phyloP scores from a whole-genome alignment of 1,140 invertebrate genomes.

The Chrysopa pallens region DNA sequence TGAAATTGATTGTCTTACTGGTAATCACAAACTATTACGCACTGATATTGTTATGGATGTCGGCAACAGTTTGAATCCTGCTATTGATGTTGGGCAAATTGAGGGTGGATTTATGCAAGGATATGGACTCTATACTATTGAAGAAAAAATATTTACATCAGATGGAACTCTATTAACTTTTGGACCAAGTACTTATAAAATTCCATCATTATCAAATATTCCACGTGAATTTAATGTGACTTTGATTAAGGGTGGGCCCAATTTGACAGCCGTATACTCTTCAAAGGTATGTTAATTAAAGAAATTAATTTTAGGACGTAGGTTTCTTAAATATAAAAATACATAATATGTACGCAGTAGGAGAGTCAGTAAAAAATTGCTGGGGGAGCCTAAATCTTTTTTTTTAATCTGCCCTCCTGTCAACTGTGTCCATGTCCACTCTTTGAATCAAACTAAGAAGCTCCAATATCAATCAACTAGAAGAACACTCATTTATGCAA shows the following conservation, averaged over 20 bases:
- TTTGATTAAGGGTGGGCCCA: constrained; percentile 37
- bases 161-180: constrained; percentile 32
- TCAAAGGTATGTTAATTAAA: constrained; percentile 44
- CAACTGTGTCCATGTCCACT: too few relatives aligned
- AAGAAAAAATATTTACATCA: constrained; percentile 38
- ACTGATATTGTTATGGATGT: constrained; percentile 56
- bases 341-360: too few relatives aligned
- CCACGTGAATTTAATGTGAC: constrained; percentile 44
- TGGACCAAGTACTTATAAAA: constrained; percentile 48
- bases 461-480: too few relatives aligned
- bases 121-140: constrained; percentile 41
- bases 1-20: constrained; percentile 35
- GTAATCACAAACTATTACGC: constrained; percentile 37
- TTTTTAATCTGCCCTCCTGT: too few relatives aligned
- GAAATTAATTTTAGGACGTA: too few relatives aligned
- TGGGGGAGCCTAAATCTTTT: too few relatives aligned
- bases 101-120: constrained; percentile 52
- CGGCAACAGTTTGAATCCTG: constrained; percentile 46
- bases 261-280: constrained; percentile 44
- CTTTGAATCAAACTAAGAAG: too few relatives aligned
- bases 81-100: constrained; percentile 52
- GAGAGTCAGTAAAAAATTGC: too few relatives aligned
- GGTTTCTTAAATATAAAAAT: too few relatives aligned
- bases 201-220: constrained; percentile 33
- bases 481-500: too few relatives aligned